Base-by-base conservation (phyloP, 2,113 vertebrate genomes). In the Chaenogobius annularis region DNA sequence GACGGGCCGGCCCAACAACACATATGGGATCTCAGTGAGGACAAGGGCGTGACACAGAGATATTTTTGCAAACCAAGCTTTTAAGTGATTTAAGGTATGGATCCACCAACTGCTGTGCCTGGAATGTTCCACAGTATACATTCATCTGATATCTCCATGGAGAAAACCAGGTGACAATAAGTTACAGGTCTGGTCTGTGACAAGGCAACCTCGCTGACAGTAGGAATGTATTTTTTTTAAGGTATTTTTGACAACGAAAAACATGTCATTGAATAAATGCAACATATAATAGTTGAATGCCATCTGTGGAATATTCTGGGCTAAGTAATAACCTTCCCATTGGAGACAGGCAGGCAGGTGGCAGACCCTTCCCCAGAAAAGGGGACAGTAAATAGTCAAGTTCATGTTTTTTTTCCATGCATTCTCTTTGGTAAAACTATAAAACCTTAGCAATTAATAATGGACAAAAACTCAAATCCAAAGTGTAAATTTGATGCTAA, bases 1-100 rank as follows among this genome's bases (percentile, higher is more conserved):
- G 48, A 67, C 64, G 59, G 73, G 64, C 68, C n/a, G 68, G 56
- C 48, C 23, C 37, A 40, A 7, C 37, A 26, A 58, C 12, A 26
- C 22, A 26, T 7, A 22, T 5, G 22, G 4, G 50, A 3, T 58
- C 12, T 14, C 5, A 58, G 11, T 3, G 13, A 58, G n/a, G 55
- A 12, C 54, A 23, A n/a, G 48, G 1, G 7, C 9, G 17, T n/a
- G 1, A n/a, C 5, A 52, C 47, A 48, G 1, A 50, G 47, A 15
- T 50, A 14, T 17, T n/a, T 54, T 54, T 54, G n/a, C 5, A 17
- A 19, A 54, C 8, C 47, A 50, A 50, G 47, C 47, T 17, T 50
- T 50, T 54, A 20, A 54, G 50, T 50, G 47, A 50, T 19, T 50
- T 50, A 20, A 54, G 3, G 50, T 54, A 19, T 19, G 19, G 19